Base-by-base conservation (phyloP, 2,888 invertebrate species). In the Vanessa cardui region DNA sequence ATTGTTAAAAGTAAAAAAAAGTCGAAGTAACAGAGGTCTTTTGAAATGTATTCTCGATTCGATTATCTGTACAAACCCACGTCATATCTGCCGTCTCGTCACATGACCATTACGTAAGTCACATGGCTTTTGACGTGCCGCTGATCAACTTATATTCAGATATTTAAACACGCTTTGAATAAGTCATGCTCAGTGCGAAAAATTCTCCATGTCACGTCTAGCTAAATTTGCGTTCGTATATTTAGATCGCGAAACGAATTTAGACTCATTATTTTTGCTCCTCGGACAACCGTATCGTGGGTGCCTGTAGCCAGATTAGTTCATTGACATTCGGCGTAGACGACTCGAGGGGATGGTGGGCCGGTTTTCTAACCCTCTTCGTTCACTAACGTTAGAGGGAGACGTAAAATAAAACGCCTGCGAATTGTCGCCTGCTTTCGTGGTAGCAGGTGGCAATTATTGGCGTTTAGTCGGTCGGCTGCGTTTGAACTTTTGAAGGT, bases 401-500 rank as follows among this genome's bases (percentile, higher is more conserved):
- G 85, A 85, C 69, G 72, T n/a, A 75, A 72, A 63, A 70, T 74
- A 75, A 71, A 72, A 74, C 56, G 75, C 83, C 82, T 84, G 83
- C 81, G 80, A 86, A 90, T 88, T 89, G 83, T 88, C 89, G 84
- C 83, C 72, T 62, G 68, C 52, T 68, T 68, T 85, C 84, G 76
- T 83, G 83, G 90, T 82, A 86, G 85, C 92, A 91, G 92, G 90
- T 92, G 92, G 79, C 77, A 78, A 85, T 87, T 82, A 91, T 89
- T 87, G 84, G 80, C 81, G 78, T 85, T 86, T 81, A 83, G 83
- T 80, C 84, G 81, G 83, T 81, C 80, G 81, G 76, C 83, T 79
- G 74, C 69, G 84, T 84, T 86, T 87, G 84, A 89, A 90, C 87
- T 89, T 87, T 88, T 87, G 87, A 92, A 92, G 90, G 92, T 91